phyloP scores from a whole-genome alignment of 2,113 vertebrate species.

The Psilopsiagon aurifrons region DNA sequence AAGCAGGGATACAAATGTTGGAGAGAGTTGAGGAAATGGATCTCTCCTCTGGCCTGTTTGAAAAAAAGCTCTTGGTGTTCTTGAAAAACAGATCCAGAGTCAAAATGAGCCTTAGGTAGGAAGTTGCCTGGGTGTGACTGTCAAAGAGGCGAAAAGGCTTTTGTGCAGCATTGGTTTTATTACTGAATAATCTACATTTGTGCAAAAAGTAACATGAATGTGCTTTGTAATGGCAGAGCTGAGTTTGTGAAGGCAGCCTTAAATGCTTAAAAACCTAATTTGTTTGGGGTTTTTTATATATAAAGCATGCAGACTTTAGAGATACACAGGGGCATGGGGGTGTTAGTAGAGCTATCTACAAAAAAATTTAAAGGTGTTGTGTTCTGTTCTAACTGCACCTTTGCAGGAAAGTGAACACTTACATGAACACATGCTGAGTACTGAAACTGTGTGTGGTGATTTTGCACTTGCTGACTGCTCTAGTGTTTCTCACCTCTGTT shows the following conservation, averaged over 20 bases:
- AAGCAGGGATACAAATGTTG: neutral
- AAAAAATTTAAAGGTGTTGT: neutral
- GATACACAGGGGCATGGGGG: rapidly evolving
- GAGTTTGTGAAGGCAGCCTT: neutral
- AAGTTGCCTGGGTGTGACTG: neutral
- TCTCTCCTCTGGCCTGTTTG: neutral
- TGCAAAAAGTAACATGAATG: neutral
- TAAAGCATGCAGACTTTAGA: neutral
- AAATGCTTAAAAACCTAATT: neutral
- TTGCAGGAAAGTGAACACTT: neutral
- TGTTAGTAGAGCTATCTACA: neutral
- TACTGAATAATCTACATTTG: neutral
- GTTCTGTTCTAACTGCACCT: neutral
- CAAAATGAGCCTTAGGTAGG: neutral
- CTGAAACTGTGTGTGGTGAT: neutral
- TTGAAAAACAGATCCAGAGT: neutral
- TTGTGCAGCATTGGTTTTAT: neutral
- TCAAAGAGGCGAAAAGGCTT: neutral
- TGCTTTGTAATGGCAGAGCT: neutral
- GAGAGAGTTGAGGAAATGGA: neutral
- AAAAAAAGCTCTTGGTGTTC: neutral
- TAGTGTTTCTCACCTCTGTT: neutral
- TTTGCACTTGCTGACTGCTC: neutral
- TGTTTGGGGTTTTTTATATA: too few species aligned
- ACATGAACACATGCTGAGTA: neutral